Evolutionary conservation across 92 coral and sea anemone genomes (phyloP).

Genomic region (Zoanthus gigantus): DNA sequence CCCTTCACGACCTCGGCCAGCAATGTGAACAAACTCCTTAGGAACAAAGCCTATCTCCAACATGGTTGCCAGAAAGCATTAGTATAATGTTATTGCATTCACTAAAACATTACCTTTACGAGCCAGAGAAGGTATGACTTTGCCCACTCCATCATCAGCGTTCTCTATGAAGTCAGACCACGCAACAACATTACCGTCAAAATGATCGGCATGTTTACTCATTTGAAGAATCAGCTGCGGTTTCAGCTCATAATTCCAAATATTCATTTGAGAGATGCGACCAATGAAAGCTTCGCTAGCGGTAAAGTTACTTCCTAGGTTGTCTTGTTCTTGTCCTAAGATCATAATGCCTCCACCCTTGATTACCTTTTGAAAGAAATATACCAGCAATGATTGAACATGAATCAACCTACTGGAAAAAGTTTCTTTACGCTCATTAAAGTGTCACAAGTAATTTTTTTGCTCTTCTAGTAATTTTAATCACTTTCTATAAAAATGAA

Average conservation of each 20-base stretch:
- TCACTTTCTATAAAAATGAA: too few relatives aligned
- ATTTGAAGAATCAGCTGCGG: constrained; percentile 67
- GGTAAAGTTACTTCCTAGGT: constrained; percentile 82
- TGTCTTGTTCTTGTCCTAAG: constrained; percentile 96
- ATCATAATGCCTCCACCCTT: constrained; percentile 84
- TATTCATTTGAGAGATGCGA: constrained; percentile 86
- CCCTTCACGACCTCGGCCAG: too few relatives aligned
- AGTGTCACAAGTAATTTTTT: too few relatives aligned
- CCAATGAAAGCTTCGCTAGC: constrained; percentile 97
- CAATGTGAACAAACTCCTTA: too few relatives aligned
- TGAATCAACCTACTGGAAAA: neutral
- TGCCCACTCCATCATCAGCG: constrained; percentile 65
- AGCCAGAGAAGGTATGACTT: constrained; percentile 77
- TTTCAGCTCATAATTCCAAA: constrained; percentile 82
- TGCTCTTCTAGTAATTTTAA: too few relatives aligned
- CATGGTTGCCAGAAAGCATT: too few relatives aligned
- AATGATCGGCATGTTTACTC: constrained; percentile 76
- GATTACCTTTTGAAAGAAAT: constrained; percentile 64
- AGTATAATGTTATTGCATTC: too few relatives aligned
- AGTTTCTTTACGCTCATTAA: too few relatives aligned
- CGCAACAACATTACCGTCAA: constrained; percentile 80
- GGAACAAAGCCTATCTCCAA: neutral
- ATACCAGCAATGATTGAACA: neutral
- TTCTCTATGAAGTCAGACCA: constrained; percentile 91
- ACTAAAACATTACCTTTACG: constrained; percentile 67